Percentiles rank a stretch among this genome's conserved stretches.
These are phyloP conservation scores for human (Homo sapiens) DNA, from an alignment of 2,113 vertebrate genomes.

Conservation along the genomic window GRCh38 chr21:46494001-46494500, in stretches of 20 bases:
- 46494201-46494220: neutral
- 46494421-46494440: neutral
- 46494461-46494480: neutral
- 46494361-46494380: too few relatives aligned
- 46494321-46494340: neutral
- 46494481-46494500: neutral
- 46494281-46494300: neutral
- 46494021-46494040: too few relatives aligned
- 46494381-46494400: fast-evolving
- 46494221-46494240: neutral
- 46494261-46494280: neutral
- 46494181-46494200: neutral
- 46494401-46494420: fast-evolving
- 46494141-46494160: neutral
- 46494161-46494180: neutral
- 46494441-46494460: neutral
- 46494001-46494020: neutral
- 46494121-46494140: neutral
- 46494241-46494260: neutral
- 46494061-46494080: neutral
- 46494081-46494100: neutral
- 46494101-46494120: neutral
- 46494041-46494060: neutral
- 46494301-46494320: too few relatives aligned
- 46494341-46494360: neutral